These are phyloP conservation scores for Corvus hawaiiensis DNA, from an alignment of 2,113 vertebrate genomes.

Conservation along the genomic window DNA sequence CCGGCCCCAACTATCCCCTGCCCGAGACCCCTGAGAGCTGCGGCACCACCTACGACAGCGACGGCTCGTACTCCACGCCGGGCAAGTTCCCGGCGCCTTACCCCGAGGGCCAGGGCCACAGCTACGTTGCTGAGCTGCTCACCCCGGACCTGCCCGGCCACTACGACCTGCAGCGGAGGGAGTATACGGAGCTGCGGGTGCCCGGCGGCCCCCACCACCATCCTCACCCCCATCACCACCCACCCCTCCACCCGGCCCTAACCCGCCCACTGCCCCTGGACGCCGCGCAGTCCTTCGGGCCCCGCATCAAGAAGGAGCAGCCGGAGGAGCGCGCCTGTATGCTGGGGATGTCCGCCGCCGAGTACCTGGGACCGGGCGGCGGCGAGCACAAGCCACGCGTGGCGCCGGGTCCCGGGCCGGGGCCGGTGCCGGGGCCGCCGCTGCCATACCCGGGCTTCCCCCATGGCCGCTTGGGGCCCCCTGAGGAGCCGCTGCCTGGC, in stretches of 20 bases:
- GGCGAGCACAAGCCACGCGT: conserved; percentile 66
- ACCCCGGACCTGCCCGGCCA: conserved; percentile 67
- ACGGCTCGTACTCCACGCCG: conserved; percentile 67
- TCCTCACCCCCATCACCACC: conserved; percentile 45
- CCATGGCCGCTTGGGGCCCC: conserved; percentile 57
- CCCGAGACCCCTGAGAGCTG: conserved; percentile 91
- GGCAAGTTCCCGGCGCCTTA: conserved; percentile 58
- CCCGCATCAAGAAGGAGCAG: conserved; percentile 84
- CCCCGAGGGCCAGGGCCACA: conserved; percentile 69
- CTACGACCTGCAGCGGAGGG: conserved; percentile 61
- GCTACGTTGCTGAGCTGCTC: conserved; percentile 88
- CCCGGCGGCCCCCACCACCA: conserved; percentile 38
- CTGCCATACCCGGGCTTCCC: conserved; percentile 66
- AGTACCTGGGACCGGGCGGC: conserved; percentile 69
- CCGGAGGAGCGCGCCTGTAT: conserved; percentile 79
- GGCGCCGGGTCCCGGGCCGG: conserved; percentile 28
- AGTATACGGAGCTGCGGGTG: conserved; percentile 81
- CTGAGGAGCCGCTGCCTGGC: conserved; percentile 21
- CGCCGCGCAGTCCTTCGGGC: conserved; percentile 61
- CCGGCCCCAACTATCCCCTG: conserved; percentile 74
- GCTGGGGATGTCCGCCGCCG: conserved; percentile 64
- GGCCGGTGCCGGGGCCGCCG: not conserved
- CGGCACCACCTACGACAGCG: conserved; percentile 74
- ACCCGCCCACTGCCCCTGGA: conserved; percentile 32
- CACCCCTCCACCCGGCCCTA: conserved; percentile 11